Conservation (phyloP, 2,888 invertebrate species). For the Resseliella maxima region DNA sequence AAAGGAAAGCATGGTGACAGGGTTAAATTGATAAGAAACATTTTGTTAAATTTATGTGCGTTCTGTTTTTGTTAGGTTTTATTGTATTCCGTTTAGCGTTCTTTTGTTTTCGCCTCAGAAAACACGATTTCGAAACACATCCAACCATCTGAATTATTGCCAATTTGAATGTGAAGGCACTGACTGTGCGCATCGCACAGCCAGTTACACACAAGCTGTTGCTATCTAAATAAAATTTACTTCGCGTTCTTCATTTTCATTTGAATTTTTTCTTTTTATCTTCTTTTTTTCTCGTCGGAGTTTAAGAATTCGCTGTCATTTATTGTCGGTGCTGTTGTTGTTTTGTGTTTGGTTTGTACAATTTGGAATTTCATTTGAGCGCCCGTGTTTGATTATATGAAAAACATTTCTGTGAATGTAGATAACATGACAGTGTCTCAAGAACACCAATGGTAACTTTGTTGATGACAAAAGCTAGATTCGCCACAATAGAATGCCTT, state of each 20-base stretch:
- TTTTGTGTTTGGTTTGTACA: not conserved
- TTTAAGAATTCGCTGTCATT: not conserved
- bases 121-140: slow-evolving; percentile 9
- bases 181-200: not conserved
- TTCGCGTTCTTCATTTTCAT: slow-evolving; percentile 40
- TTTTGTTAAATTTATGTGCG: slow-evolving; percentile 48
- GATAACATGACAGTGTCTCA: slow-evolving; percentile 32
- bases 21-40: slow-evolving; percentile 55
- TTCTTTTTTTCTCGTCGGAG: not conserved
- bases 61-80: slow-evolving; percentile 53
- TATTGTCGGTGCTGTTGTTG: not conserved
- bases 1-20: slow-evolving; percentile 46
- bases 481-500: not conserved
- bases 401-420: slow-evolving; percentile 34
- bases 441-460: not conserved
- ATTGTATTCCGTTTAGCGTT: slow-evolving; percentile 49
- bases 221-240: slow-evolving; percentile 51
- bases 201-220: slow-evolving; percentile 34
- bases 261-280: slow-evolving; percentile 3
- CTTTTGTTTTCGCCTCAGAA: slow-evolving; percentile 51
- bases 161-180: slow-evolving; percentile 33
- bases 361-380: slow-evolving; percentile 19
- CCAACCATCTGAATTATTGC: slow-evolving; percentile 41
- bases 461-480: slow-evolving; percentile 2
- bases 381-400: slow-evolving; percentile 31